Base-by-base conservation (phyloP, 2,797 vertebrate species). In the Neosilurus hyrtlii region DNA sequence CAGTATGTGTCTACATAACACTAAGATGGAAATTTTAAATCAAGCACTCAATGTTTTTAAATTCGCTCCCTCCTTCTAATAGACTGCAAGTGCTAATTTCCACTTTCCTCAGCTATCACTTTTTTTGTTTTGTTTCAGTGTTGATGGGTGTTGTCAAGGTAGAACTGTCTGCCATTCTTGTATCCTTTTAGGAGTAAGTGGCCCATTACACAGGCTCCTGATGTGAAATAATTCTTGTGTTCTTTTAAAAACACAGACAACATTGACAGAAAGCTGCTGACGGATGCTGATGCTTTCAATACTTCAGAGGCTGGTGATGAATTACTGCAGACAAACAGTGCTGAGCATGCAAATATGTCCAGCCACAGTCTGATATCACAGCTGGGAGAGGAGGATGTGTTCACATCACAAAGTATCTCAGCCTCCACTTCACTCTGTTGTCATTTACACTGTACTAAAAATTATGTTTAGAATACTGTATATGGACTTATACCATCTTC, bases 301-400 rank as follows among this genome's bases (percentile, higher is more conserved):
- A 95, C 91, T 93, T 94, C 93, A 93, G 93, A 93, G 93, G 91
- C 91, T 83, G 12, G 87, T 95, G 94, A 95, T 95, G 93, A 95
- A 95, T 95, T 94, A 93, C 93, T 93, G 92, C 93, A 94, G 93
- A 94, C 93, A 93, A 93, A 94, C 92, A 94, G 93, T 92, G 94
- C 94, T 94, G 94, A 94, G 90, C 91, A 93, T 92, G 94, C 94
- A 94, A 93, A 94, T 93, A 91, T 90, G 91, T 91, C 93, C 92
- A 93, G 92, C 91, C 91, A 91, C 92, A 91, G 92, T 92, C 87
- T 86, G 86, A 87, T 92, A 92, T 94, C 89, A 88, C 87, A 86
- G 90, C 87, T 83, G 87, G 80, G 82, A 81, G 63, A 85, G 76
- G 82, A 87, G 81, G 84, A 87, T 83, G 83, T 75, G 80, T 74